phyloP scores from a whole-genome alignment of 1,140 invertebrate species.

The Nebria ingens region DNA sequence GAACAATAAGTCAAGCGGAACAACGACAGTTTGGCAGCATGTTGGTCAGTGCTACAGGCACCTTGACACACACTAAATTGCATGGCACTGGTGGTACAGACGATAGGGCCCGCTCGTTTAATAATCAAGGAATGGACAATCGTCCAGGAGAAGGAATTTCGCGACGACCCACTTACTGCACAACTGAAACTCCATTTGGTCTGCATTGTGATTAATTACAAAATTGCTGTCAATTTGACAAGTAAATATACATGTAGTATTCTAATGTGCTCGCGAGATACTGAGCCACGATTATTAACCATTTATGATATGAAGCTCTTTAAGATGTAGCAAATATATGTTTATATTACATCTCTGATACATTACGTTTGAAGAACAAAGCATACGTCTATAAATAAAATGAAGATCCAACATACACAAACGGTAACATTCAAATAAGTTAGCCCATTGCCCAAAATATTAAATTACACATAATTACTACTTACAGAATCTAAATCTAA shows the following conservation, averaged over 20 bases:
- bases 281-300: no score
- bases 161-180: not conserved
- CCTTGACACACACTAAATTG: constrained; percentile 3
- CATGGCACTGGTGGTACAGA: not conserved
- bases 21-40: not conserved
- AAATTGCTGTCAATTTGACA: constrained; percentile 5
- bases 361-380: no score
- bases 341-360: no score
- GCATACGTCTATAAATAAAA: no score
- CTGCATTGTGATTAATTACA: not conserved
- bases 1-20: not conserved
- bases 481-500: no score
- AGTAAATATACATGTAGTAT: not conserved
- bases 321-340: no score
- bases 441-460: no score
- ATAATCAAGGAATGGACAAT: not conserved
- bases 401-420: no score
- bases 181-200: not conserved
- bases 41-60: not conserved
- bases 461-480: no score
- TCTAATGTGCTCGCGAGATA: not conserved
- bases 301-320: no score
- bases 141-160: not conserved
- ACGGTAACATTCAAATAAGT: no score
- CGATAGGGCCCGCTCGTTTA: not conserved